Conservation (phyloP, 1,140 invertebrate species). For the Whitmania pigra region DNA sequence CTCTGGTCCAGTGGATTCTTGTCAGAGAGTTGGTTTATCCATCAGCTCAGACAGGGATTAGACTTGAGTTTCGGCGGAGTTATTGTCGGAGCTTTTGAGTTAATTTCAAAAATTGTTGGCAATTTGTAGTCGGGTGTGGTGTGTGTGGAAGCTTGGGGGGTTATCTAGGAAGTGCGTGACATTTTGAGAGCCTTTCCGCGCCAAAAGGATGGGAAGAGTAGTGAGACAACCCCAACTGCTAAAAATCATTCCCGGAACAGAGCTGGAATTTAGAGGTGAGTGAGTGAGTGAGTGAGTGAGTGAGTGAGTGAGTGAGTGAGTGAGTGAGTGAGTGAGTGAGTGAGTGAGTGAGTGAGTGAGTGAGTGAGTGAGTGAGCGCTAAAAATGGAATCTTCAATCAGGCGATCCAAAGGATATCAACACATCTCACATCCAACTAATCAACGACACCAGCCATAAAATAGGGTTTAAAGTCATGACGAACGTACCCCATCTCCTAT, state of each 20-base stretch:
- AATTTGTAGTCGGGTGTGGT: no score
- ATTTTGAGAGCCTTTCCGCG: no score
- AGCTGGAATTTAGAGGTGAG: constrained; percentile 15
- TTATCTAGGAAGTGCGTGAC: no score
- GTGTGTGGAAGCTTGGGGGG: no score
- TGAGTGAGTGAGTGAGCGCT: constrained; percentile 30
- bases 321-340: constrained; percentile 24
- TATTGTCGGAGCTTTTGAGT: no score
- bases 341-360: constrained; percentile 18
- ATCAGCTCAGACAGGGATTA: no score
- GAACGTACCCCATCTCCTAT: not conserved
- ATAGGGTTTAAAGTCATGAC: constrained; percentile 3
- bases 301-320: constrained; percentile 23
- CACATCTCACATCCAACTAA: not conserved
- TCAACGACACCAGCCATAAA: not conserved
- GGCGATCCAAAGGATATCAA: not conserved
- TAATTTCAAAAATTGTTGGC: no score
- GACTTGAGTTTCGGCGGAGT: no score
- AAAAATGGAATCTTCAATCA: not conserved
- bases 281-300: constrained; percentile 23
- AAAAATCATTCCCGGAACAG: not conserved
- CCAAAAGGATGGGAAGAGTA: not conserved
- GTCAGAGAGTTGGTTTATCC: no score
- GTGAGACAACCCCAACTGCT: not conserved
- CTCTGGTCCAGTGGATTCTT: no score